Percentiles rank a stretch among this genome's conserved stretches.
Conservation (phyloP, 1,140 invertebrate species). For the Acyrthosiphon pisum region DNA sequence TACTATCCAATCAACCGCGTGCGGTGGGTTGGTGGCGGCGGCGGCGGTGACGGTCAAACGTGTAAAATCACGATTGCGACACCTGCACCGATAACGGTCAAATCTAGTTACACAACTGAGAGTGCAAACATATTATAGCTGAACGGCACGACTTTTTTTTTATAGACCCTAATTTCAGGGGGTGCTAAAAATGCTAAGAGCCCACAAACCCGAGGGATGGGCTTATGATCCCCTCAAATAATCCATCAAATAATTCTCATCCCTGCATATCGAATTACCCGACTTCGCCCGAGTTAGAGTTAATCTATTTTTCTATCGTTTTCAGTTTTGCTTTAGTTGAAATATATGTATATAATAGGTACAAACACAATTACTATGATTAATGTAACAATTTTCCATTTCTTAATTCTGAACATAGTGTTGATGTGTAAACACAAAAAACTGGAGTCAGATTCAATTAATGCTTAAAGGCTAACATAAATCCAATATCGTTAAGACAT, state of each 20-base stretch:
- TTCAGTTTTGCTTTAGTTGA: no score
- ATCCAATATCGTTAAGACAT: no score
- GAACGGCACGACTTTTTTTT: not conserved
- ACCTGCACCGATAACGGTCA: not conserved
- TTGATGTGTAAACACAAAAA: no score
- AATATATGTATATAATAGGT: no score
- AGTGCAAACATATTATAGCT: not conserved
- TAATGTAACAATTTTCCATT: no score
- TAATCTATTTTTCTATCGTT: no score
- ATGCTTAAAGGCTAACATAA: no score
- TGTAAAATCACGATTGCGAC: not conserved
- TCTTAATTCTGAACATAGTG: no score
- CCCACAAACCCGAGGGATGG: not conserved
- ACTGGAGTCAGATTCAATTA: no score
- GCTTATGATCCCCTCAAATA: not conserved
- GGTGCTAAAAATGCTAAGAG: not conserved
- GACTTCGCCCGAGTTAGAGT: no score
- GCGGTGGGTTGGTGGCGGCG: not conserved
- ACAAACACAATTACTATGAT: no score
- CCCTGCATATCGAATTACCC: no score
- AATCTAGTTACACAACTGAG: not conserved
- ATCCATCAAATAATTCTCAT: not conserved
- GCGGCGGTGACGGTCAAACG: not conserved
- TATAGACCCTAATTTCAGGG: not conserved
- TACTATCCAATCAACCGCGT: not conserved